Percentiles rank a stretch among this genome's conserved stretches.
Evolutionary conservation across 2,113 vertebrate species (phyloP).

Genomic region (Casuarius casuarius): DNA sequence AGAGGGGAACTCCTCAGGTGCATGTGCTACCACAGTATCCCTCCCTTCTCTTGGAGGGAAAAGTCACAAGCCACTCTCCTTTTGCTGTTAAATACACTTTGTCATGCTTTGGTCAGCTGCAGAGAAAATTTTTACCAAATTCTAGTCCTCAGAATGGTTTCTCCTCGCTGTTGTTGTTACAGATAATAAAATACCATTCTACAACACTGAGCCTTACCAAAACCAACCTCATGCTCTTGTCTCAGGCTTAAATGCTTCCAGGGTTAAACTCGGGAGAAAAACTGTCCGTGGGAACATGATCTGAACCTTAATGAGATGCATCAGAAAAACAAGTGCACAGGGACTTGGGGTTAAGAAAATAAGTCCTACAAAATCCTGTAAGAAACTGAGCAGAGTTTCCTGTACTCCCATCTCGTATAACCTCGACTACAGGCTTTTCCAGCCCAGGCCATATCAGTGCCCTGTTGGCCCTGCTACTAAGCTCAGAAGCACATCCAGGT

Average conservation of each 20-base stretch:
- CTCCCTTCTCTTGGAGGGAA: background rate
- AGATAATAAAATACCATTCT: background rate
- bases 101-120: background rate
- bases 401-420: background rate
- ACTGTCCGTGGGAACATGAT: background rate
- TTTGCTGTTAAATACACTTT: background rate
- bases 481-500: background rate
- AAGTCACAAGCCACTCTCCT: background rate
- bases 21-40: background rate
- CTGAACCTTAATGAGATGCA: background rate
- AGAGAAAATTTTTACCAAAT: background rate
- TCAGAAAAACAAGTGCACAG: background rate
- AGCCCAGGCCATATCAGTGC: background rate
- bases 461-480: background rate
- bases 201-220: background rate
- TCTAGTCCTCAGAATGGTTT: background rate
- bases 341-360: background rate
- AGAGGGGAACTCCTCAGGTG: background rate
- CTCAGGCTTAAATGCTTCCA: background rate
- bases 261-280: background rate
- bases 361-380: background rate
- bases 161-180: background rate
- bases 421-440: background rate
- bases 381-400: background rate
- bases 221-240: background rate